Evolutionary conservation across 2,888 invertebrate genomes (phyloP), one percentile per base, ranked within the genome.

Genomic region (Tholera decimalis): DNA sequence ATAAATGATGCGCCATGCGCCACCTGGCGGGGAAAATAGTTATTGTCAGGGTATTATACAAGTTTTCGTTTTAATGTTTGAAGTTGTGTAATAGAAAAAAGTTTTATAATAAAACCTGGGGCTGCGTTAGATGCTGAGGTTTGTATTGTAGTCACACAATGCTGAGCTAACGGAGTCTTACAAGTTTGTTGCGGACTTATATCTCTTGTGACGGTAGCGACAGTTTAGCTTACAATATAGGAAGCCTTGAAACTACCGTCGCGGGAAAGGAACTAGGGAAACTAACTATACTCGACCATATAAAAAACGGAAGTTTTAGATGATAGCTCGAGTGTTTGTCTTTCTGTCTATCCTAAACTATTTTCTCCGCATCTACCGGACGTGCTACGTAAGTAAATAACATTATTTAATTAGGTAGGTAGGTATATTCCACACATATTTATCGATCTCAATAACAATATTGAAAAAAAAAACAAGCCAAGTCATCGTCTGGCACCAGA

Each of bases 71-170:
- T 81, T 68, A 81, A 79, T 72, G 76, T 79, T 61, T 59, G 44
- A 76, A 79, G 57, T 82, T 79, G 15, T 51, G 56, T 64, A 58
- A 79, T 75, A 66, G 65, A 76, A 75, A 74, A 61, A 73, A 79
- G 66, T 82, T 82, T 82, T 60, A 62, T 63, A 72, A 79, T 79
- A 82, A 79, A 79, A 75, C 33, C 61, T 49, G 39, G n/a, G n/a
- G 30, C 53, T 60, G 13, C n/a, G 20, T 13, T 55, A 37, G 26
- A n/a, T n/a, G 7, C 15, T 24, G 26, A 15, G 43, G 50, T 77
- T 58, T 30, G 76, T 61, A 33, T 33, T 37, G 53, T 43, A 22
- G 37, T 37, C 26, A 11, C 18, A 46, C 50, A 50, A 54, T 37
- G 22, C 35, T 44, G 26, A 22, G 11, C 24, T 30, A 51, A 63